These are phyloP conservation scores for Vireo altiloquus DNA, from an alignment of 2,113 vertebrate species.

Conservation along the genomic window DNA sequence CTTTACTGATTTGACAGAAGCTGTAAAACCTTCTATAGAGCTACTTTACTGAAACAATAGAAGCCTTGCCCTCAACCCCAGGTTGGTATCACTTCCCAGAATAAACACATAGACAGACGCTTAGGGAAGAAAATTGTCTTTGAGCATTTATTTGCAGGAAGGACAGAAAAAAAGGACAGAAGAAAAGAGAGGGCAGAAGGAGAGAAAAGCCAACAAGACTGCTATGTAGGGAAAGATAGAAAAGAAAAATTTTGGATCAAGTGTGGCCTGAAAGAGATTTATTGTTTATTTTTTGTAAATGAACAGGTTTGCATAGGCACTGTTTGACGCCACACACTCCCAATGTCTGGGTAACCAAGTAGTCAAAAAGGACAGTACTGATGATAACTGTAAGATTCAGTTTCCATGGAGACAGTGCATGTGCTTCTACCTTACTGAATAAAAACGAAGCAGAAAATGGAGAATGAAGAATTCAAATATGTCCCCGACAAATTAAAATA, in stretches of 20 bases:
- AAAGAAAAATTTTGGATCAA: neutral
- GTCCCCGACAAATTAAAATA: neutral
- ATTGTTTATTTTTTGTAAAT: neutral
- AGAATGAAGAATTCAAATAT: neutral
- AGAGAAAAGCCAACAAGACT: neutral
- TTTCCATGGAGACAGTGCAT: neutral
- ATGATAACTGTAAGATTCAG: neutral
- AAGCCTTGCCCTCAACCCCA: neutral
- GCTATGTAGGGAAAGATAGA: neutral
- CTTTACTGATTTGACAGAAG: neutral
- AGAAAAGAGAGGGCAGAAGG: no score
- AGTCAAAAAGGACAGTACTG: neutral
- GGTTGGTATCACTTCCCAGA: neutral
- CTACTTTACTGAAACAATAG: neutral
- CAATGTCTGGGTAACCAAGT: neutral
- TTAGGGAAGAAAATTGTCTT: neutral
- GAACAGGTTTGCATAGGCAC: neutral
- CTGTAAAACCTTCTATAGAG: neutral
- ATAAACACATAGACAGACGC: neutral
- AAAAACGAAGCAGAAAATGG: neutral
- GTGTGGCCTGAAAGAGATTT: neutral
- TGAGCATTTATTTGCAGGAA: neutral
- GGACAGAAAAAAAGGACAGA: neutral
- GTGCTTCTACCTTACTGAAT: neutral
- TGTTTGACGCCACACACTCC: neutral